phyloP scores from a whole-genome alignment of 2,797 vertebrate genomes.

The Enteromius fasciolatus region DNA sequence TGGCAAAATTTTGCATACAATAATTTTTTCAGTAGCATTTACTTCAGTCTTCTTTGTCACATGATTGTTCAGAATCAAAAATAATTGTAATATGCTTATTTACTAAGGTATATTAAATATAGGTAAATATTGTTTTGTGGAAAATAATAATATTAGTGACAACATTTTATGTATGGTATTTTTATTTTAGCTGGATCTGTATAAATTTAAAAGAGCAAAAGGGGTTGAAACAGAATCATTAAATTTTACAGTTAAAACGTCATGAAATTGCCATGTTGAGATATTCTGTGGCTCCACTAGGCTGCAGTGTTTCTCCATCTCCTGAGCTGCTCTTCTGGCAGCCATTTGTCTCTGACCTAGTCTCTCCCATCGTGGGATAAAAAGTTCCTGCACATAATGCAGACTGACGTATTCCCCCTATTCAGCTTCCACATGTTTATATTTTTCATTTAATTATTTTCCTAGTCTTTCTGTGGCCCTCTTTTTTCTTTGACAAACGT shows the following conservation, averaged over 20 bases:
- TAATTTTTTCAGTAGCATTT: neutral
- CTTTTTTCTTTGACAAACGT: neutral
- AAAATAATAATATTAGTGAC: neutral
- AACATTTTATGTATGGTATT: neutral
- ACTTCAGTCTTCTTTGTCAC: neutral
- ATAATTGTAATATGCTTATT: neutral
- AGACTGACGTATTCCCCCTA: neutral
- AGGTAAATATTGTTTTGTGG: neutral
- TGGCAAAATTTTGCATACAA: neutral
- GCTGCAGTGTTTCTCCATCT: constrained; percentile 70
- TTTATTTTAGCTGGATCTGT: neutral
- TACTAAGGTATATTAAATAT: neutral
- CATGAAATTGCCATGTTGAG: constrained; percentile 34
- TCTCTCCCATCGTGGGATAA: constrained; percentile 2
- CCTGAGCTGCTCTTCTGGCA: constrained; percentile 41
- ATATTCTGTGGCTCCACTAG: constrained; percentile 66
- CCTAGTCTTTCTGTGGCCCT: neutral
- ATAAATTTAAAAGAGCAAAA: neutral
- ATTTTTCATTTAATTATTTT: neutral
- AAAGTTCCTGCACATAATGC: constrained; percentile 12
- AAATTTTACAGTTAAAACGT: neutral
- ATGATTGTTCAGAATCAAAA: neutral
- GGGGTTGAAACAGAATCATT: neutral
- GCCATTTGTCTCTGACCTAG: constrained; percentile 68
- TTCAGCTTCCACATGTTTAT: neutral